phyloP scores from a whole-genome alignment of 2,888 invertebrate genomes.

The Drosophila dives region DNA sequence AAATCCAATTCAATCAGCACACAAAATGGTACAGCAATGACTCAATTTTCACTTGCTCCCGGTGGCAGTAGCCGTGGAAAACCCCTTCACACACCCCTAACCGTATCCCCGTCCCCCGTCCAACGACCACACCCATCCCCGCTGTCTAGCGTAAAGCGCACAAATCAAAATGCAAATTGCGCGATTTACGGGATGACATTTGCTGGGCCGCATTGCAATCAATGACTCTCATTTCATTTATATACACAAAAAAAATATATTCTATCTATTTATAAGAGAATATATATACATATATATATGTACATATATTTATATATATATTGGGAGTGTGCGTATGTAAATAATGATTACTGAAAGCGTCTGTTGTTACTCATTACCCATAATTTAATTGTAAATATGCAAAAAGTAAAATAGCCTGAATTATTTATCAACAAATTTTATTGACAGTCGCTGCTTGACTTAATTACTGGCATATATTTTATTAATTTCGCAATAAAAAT shows the following conservation, averaged over 20 bases:
- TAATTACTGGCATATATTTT: constrained; percentile 79
- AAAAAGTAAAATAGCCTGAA: constrained; percentile 78
- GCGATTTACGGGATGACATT: constrained; percentile 66
- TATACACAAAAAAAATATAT: constrained; percentile 15
- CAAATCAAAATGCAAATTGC: constrained; percentile 77
- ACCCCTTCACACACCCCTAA: neutral
- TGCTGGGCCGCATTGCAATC: constrained; percentile 33
- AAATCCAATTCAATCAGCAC: constrained; percentile 61
- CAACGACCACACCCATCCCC: neutral
- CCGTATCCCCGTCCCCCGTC: neutral
- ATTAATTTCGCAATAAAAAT: constrained; percentile 68
- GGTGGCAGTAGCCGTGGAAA: constrained; percentile 3
- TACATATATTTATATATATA: constrained; percentile 3
- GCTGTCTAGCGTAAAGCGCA: constrained; percentile 63
- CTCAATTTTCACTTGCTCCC: constrained; percentile 44
- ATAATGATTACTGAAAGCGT: constrained; percentile 78
- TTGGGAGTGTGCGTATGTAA: constrained; percentile 36
- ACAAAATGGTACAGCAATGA: constrained; percentile 52
- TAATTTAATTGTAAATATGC: constrained; percentile 79
- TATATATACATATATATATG: neutral
- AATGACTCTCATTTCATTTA: constrained; percentile 15
- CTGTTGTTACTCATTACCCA: constrained; percentile 79
- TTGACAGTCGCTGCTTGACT: constrained; percentile 81
- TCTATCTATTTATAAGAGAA: neutral
- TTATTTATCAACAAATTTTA: constrained; percentile 79